phyloP scores from a whole-genome alignment of 1,140 invertebrate genomes.

The Panagrolaimus sp. region DNA sequence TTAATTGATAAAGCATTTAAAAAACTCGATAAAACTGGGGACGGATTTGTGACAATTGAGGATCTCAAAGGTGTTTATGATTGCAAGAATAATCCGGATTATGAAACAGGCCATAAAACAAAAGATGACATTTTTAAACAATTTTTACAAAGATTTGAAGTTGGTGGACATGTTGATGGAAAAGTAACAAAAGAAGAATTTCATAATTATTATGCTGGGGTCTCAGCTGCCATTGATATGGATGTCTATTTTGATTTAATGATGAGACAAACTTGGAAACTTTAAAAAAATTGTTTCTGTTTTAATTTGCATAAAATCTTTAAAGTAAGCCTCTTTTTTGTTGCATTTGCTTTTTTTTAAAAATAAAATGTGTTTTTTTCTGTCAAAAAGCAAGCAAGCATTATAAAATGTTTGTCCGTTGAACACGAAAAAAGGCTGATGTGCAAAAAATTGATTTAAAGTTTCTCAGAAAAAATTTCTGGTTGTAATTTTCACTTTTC shows the following conservation, averaged over 20 bases:
- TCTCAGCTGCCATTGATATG: slow-evolving; percentile 86
- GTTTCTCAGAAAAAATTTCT: no score
- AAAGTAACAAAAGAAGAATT: slow-evolving; percentile 90
- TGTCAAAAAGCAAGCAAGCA: no score
- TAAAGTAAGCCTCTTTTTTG: no score
- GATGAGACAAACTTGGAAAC: slow-evolving; percentile 84
- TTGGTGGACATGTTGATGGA: slow-evolving; percentile 73
- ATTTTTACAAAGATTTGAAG: slow-evolving; percentile 84
- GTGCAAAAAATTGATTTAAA: no score
- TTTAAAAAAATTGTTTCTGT: no score
- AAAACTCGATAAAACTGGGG: slow-evolving; percentile 80
- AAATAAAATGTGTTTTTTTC: no score
- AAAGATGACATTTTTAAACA: slow-evolving; percentile 78
- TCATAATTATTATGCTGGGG: slow-evolving; percentile 83
- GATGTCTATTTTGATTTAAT: slow-evolving; percentile 89
- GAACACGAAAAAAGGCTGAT: no score
- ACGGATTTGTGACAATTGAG: slow-evolving; percentile 76
- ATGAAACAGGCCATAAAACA: slow-evolving; percentile 78
- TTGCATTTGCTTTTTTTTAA: no score
- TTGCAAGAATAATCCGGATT: slow-evolving; percentile 74
- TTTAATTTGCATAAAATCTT: no score
- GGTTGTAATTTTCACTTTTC: no score
- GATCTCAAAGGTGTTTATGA: slow-evolving; percentile 78
- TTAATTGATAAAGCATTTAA: slow-evolving; percentile 78
- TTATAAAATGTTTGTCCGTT: no score